A percentile compares a stretch with the other conserved stretches of the same genome.
phyloP scores from a whole-genome alignment of 2,113 vertebrate species.

The Geococcyx californianus region DNA sequence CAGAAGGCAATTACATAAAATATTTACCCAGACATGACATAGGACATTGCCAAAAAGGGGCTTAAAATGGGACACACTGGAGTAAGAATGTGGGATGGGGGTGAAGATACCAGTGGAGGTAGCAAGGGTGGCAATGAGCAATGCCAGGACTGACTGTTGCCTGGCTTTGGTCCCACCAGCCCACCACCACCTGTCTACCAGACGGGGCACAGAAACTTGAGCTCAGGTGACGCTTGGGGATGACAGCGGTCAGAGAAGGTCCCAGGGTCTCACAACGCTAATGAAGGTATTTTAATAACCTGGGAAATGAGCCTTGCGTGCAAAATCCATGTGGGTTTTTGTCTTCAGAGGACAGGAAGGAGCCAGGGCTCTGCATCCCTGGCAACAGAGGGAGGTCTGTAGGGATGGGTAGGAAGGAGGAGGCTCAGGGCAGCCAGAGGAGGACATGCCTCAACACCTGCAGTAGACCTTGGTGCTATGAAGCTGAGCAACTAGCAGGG shows the following conservation, averaged over 20 bases:
- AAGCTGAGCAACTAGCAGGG: not conserved
- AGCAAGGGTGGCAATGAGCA: not conserved
- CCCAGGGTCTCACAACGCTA: not conserved
- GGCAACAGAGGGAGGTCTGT: rapidly evolving
- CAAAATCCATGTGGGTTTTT: not conserved
- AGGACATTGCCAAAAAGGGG: not conserved
- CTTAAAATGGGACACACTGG: not conserved
- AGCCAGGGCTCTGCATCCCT: not conserved
- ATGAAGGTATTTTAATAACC: not conserved
- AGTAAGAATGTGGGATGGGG: not conserved
- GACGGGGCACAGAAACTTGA: not conserved
- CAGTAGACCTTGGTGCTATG: not conserved
- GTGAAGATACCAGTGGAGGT: not conserved
- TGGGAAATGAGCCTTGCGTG: not conserved
- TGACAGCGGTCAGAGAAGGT: not conserved
- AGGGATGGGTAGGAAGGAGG: not conserved
- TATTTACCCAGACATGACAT: not conserved
- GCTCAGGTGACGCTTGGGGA: not conserved
- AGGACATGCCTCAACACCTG: not conserved
- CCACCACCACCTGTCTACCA: not conserved
- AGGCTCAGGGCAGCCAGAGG: not conserved
- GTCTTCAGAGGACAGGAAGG: not conserved
- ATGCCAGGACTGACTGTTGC: not conserved
- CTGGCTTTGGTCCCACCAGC: not conserved
- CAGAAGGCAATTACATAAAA: not conserved